phyloP scores from a whole-genome alignment of 2,888 invertebrate genomes.

The Drosophila kanekoi region DNA sequence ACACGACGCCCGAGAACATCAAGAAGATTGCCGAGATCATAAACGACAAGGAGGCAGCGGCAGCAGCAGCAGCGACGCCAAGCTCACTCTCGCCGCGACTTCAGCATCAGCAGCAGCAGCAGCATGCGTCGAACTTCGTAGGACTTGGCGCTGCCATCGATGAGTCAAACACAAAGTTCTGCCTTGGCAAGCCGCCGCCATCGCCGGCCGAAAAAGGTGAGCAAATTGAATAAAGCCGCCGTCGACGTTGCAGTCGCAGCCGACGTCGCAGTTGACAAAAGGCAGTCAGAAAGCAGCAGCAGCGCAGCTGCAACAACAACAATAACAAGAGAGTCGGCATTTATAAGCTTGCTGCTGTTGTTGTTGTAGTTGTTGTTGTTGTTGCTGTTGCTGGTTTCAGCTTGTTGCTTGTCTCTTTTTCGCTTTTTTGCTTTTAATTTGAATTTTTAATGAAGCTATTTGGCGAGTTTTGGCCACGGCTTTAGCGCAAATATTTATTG shows the following conservation, averaged over 20 bases:
- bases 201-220: slow-evolving; percentile 80
- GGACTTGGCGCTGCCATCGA: slow-evolving; percentile 78
- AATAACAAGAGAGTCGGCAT: slow-evolving; percentile 52
- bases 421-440: slow-evolving; percentile 57
- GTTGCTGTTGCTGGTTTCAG: slow-evolving; percentile 29
- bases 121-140: slow-evolving; percentile 57
- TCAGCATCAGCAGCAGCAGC: slow-evolving; percentile 38
- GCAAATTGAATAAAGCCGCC: slow-evolving; percentile 27
- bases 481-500: slow-evolving; percentile 76
- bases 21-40: slow-evolving; percentile 85
- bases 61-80: slow-evolving; percentile 33
- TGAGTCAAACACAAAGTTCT: slow-evolving; percentile 79
- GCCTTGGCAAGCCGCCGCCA: slow-evolving; percentile 76
- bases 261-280: slow-evolving; percentile 21
- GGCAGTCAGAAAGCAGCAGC: slow-evolving; percentile 12
- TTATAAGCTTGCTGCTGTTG: slow-evolving; percentile 36
- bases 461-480: slow-evolving; percentile 66
- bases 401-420: slow-evolving; percentile 46
- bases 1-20: slow-evolving; percentile 84
- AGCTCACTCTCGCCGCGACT: slow-evolving; percentile 35
- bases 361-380: too few species aligned
- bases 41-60: slow-evolving; percentile 46
- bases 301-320: slow-evolving; percentile 18
- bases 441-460: slow-evolving; percentile 74
- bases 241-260: slow-evolving; percentile 12